Conservation (phyloP, 2,797 vertebrate genomes). For the Hyperoplus immaculatus region DNA sequence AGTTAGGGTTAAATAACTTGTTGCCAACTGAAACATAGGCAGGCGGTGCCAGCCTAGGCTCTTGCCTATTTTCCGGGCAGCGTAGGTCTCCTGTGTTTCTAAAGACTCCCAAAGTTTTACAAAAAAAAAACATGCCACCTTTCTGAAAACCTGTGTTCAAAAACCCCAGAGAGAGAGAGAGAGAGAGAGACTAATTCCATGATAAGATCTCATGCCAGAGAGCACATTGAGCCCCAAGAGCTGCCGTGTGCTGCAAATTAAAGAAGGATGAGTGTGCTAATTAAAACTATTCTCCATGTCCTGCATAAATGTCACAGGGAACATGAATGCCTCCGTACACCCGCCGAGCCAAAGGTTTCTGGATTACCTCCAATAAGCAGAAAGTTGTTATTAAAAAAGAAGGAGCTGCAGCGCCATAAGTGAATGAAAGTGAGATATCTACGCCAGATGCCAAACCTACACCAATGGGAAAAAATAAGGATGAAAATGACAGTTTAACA, state of each 20-base stretch:
- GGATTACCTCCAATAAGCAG: constrained; percentile 24
- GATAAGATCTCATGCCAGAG: constrained; percentile 35
- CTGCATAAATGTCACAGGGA: constrained; percentile 65
- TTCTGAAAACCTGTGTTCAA: too few species aligned
- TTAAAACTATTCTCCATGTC: constrained; percentile 58
- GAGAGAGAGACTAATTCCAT: constrained; percentile 25
- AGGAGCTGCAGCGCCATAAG: constrained; percentile 14
- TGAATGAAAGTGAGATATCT: constrained; percentile 20
- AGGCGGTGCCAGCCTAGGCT: too few species aligned
- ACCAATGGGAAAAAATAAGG: constrained; percentile 18
- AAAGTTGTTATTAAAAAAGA: constrained; percentile 47
- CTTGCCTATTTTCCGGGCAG: too few species aligned
- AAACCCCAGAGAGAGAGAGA: constrained; percentile 1
- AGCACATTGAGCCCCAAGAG: constrained; percentile 17
- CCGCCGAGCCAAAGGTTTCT: constrained; percentile 26
- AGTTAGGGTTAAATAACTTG: too few species aligned
- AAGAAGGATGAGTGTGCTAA: constrained; percentile 52
- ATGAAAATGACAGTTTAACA: constrained; percentile 41
- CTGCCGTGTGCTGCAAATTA: constrained; percentile 51
- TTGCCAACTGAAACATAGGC: too few species aligned
- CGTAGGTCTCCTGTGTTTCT: too few species aligned
- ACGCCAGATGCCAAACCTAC: constrained; percentile 30
- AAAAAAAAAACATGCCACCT: too few species aligned
- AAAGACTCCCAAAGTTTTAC: too few species aligned
- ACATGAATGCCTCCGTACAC: constrained; percentile 38